These are phyloP conservation scores for Ceratina australensis DNA, from an alignment of 1,140 invertebrate genomes.

Conservation along the genomic window DNA sequence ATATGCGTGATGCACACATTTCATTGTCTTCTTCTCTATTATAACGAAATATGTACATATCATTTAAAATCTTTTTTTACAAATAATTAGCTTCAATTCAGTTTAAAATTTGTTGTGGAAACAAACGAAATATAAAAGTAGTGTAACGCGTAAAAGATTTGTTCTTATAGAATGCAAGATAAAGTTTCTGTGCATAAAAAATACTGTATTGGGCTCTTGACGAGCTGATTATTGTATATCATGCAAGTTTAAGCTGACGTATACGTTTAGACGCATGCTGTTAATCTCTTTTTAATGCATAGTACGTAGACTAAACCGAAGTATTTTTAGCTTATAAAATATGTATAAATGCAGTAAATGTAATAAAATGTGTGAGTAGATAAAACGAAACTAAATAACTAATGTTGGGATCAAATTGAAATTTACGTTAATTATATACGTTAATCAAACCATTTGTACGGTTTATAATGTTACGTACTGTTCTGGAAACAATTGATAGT, in stretches of 20 bases:
- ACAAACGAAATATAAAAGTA: too few species aligned
- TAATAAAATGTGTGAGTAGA: background rate
- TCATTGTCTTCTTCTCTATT: background rate
- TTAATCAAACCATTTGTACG: background rate
- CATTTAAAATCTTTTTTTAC: background rate
- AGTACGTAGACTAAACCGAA: slow-evolving; percentile 7
- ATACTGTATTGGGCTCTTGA: background rate
- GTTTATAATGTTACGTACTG: background rate
- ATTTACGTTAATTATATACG: slow-evolving; percentile 18
- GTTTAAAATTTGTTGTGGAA: background rate
- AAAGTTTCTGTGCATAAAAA: slow-evolving; percentile 18
- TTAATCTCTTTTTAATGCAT: slow-evolving; percentile 1
- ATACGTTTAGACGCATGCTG: background rate
- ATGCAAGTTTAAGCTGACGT: background rate
- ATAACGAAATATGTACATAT: slow-evolving; percentile 12
- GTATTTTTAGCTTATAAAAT: slow-evolving; percentile 8
- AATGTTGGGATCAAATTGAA: slow-evolving; percentile 7
- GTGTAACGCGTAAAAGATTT: too few species aligned
- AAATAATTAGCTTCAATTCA: background rate
- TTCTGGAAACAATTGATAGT: background rate
- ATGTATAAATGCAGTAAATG: slow-evolving; percentile 7
- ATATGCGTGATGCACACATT: slow-evolving; percentile 22
- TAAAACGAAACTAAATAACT: slow-evolving; percentile 1
- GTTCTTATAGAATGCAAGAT: background rate
- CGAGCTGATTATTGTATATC: slow-evolving; percentile 7